Evolutionary conservation across 1,140 invertebrate species (phyloP).

Genomic region (Diachasma alloeum): DNA sequence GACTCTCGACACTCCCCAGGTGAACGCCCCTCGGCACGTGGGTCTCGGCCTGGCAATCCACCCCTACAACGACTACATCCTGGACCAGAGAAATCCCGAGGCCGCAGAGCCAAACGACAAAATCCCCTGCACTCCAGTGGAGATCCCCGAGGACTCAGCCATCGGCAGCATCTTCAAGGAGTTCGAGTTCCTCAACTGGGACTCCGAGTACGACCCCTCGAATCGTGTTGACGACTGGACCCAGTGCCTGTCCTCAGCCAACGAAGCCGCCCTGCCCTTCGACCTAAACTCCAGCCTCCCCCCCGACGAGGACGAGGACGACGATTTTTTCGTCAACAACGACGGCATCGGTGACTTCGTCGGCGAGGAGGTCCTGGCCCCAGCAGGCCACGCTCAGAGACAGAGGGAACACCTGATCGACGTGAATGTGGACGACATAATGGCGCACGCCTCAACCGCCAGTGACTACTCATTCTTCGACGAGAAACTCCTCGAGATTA

Average conservation of each 20-base stretch:
- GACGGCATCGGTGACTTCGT: slow-evolving; percentile 38
- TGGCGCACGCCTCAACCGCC: not conserved
- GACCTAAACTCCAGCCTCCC: slow-evolving; percentile 54
- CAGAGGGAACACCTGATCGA: not conserved
- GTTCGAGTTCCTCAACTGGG: slow-evolving; percentile 51
- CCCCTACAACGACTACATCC: slow-evolving; percentile 43
- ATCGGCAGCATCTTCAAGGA: not conserved
- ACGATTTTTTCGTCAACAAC: slow-evolving; percentile 30
- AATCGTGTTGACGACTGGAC: slow-evolving; percentile 5
- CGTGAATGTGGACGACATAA: not conserved
- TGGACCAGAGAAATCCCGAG: not conserved
- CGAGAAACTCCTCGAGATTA: slow-evolving; percentile 58
- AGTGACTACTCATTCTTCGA: slow-evolving; percentile 77
- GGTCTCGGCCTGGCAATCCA: slow-evolving; percentile 39
- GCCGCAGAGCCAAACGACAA: not conserved
- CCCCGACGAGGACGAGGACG: slow-evolving; percentile 8
- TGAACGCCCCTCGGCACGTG: slow-evolving; percentile 47
- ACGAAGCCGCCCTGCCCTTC: slow-evolving; percentile 41
- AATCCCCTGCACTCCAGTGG: slow-evolving; percentile 19
- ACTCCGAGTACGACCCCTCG: slow-evolving; percentile 37
- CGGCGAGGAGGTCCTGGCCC: not conserved
- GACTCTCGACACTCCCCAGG: too few relatives aligned
- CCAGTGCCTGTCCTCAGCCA: slow-evolving; percentile 5
- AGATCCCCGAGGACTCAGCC: slow-evolving; percentile 17
- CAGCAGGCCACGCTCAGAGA: not conserved